A percentile compares a stretch with the other conserved stretches of the same genome.
Conservation (phyloP, 2,797 vertebrate genomes). For the Cynodonichthys magdalenae region DNA sequence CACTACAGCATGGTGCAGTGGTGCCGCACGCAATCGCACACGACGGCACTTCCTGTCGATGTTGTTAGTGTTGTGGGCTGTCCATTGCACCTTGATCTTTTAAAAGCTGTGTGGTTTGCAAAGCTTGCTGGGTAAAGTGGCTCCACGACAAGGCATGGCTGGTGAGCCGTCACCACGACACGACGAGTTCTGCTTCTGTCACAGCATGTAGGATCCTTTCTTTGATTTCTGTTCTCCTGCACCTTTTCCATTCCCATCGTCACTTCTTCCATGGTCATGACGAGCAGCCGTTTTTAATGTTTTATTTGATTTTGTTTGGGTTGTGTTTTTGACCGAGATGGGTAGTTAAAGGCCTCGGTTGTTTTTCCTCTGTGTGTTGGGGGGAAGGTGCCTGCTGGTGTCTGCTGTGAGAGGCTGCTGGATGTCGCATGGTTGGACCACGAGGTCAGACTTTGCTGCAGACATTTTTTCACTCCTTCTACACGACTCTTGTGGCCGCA, state of each 20-base stretch:
- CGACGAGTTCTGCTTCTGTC: conserved; percentile 57
- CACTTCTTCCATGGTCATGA: conserved; percentile 67
- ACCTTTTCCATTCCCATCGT: conserved; percentile 62
- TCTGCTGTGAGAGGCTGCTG: conserved; percentile 54
- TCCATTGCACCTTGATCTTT: conserved; percentile 71
- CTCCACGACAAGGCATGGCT: conserved; percentile 74
- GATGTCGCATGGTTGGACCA: conserved; percentile 74
- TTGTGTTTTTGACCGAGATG: conserved; percentile 52
- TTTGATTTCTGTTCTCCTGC: conserved; percentile 48
- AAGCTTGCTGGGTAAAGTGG: conserved; percentile 76
- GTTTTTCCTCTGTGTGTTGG: conserved; percentile 34
- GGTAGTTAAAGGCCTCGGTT: conserved; percentile 56
- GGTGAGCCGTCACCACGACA: conserved; percentile 42
- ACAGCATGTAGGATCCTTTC: conserved; percentile 73
- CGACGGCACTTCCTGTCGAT: conserved; percentile 58
- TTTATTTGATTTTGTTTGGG: conserved; percentile 45
- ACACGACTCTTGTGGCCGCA: conserved; percentile 32
- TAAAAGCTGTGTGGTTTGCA: conserved; percentile 70
- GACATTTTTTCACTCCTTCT: conserved; percentile 31
- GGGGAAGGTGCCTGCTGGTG: conserved; percentile 64
- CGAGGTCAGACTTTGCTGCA: conserved; percentile 44
- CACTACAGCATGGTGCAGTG: conserved; percentile 71
- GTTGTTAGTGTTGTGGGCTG: conserved; percentile 69
- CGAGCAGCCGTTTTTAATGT: conserved; percentile 43
- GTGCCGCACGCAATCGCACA: conserved; percentile 51